Evolutionary conservation across 1,140 invertebrate species (phyloP), one percentile per base, ranked within the genome.

Genomic region (Heterodera schachtii): DNA sequence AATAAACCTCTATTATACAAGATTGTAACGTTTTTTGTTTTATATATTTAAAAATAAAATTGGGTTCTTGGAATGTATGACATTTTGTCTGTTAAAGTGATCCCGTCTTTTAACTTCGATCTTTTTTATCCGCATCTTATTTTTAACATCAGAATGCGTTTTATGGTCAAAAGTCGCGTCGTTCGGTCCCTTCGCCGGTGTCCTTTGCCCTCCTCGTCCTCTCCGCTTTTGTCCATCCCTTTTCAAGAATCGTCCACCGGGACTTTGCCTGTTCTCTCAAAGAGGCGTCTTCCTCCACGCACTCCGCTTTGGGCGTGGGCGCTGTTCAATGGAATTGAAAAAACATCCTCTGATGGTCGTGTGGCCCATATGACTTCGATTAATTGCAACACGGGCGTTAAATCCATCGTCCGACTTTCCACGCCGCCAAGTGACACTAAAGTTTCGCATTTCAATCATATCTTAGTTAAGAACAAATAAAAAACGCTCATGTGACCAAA

Each of bases 341-440:
- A 77, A 71, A 47, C 46, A 21, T 79, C 46, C 70, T 75, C 80
- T 4, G 19, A 78, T 70, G 21, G 73, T 44, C 67, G 80, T 43
- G 73, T 69, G 13, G 57, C 57, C 46, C 81, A 82, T 74, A 41
- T 82, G 1, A 67, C 73, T 8, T 43, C 80, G 70, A 75, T 75
- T 9, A 84, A 84, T 73, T 43, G 52, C 9, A 82, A 44, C 46
- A 84, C 75, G 13, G 57, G 49, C 19, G 67, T 73, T n/a, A 69
- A 83, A 31, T 57, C 70, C 8, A 69, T 85, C 8, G 82, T 81
- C 64, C 21, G 46, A 81, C 71, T 84, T 31, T 75, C 79, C 31
- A 43, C 67, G 2, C 71, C 71, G 31, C 52, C 73, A 84, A 67
- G 82, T 83, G 43, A 11, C 44, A 41, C 49, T 3, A 31, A 31